Percentiles rank a stretch among this genome's conserved stretches.
Conservation (phyloP, 1,140 invertebrate species). For the Atta texana region DNA sequence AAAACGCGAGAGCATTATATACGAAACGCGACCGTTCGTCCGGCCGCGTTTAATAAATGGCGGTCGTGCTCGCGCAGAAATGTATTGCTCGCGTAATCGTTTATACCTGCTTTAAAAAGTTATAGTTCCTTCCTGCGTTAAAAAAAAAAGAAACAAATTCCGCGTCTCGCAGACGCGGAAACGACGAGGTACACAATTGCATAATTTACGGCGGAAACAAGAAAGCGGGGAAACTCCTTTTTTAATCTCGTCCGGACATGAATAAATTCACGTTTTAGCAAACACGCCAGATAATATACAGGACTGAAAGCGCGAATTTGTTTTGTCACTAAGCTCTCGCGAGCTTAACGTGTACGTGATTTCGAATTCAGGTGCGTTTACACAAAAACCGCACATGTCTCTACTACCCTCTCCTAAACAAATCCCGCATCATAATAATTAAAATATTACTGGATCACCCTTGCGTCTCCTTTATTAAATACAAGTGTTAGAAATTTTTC, state of each 20-base stretch:
- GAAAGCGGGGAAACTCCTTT: constrained; percentile 41
- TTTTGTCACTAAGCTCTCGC: constrained; percentile 38
- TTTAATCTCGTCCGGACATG: constrained; percentile 48
- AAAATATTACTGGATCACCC: constrained; percentile 34
- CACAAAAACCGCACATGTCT: constrained; percentile 1
- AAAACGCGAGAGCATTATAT: constrained; percentile 45
- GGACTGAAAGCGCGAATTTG: constrained; percentile 46
- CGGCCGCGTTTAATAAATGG: constrained; percentile 54
- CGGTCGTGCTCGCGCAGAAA: constrained; percentile 45
- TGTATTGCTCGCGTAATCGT: constrained; percentile 62
- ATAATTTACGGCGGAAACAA: constrained; percentile 56
- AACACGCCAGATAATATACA: constrained; percentile 51
- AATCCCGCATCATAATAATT: constrained; percentile 28
- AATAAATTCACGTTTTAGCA: constrained; percentile 59
- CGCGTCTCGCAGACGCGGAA: constrained; percentile 32
- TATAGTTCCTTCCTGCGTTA: constrained; percentile 60
- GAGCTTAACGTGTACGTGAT: background rate
- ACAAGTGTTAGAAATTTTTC: background rate
- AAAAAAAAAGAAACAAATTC: constrained; percentile 25
- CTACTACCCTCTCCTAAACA: background rate
- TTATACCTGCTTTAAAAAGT: constrained; percentile 61
- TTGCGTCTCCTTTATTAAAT: background rate
- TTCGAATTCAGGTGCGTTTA: constrained; percentile 42
- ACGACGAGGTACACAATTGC: constrained; percentile 47
- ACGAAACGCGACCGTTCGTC: constrained; percentile 7